phyloP scores from a whole-genome alignment of 2,797 vertebrate species.

The Chrysolophus pictus region DNA sequence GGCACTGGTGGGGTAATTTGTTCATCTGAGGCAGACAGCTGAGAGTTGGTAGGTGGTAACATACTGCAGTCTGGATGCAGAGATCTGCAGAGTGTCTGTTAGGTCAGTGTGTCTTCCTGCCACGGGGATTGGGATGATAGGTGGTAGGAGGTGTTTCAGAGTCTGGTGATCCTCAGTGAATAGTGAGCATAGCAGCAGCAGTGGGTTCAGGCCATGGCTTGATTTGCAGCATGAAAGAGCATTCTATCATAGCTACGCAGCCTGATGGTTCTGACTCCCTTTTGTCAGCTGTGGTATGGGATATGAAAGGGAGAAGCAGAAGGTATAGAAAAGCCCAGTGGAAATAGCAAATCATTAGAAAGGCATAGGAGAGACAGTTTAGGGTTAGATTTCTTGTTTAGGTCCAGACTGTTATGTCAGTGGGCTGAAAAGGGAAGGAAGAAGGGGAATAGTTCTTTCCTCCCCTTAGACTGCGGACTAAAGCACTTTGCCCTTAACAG shows the following conservation, averaged over 20 bases:
- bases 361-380: not conserved
- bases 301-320: not conserved
- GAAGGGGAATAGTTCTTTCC: not conserved
- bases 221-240: not conserved
- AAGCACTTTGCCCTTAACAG: not conserved
- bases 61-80: accelerated
- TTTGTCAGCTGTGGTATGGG: not conserved
- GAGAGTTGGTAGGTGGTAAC: not conserved
- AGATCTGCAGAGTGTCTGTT: not conserved
- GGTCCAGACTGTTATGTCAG: not conserved
- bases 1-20: no score
- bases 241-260: not conserved
- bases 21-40: accelerated
- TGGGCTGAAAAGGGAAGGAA: not conserved
- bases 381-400: not conserved
- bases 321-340: not conserved
- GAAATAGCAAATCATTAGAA: not conserved
- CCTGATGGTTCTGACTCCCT: not conserved
- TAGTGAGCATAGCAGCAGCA: not conserved
- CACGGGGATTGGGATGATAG: not conserved
- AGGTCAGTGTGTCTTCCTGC: not conserved
- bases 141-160: not conserved
- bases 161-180: not conserved
- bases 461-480: not conserved
- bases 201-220: not conserved